Conservation (phyloP, 2,797 vertebrate genomes). For the Iguana delicatissima region DNA sequence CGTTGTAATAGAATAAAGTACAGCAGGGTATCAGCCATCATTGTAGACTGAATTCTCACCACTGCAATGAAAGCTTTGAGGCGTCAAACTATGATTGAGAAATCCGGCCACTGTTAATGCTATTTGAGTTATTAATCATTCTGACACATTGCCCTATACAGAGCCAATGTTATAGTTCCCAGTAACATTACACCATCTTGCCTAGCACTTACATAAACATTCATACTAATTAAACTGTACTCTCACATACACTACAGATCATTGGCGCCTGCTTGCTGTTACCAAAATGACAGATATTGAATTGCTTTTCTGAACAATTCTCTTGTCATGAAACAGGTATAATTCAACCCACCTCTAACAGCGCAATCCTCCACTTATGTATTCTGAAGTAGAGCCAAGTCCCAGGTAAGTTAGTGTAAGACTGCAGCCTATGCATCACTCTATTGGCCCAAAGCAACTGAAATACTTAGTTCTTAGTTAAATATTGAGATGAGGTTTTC, state of each 20-base stretch:
- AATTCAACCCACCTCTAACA: not conserved
- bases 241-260: not conserved
- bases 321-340: not conserved
- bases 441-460: slow-evolving; percentile 13
- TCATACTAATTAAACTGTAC: slow-evolving; percentile 27
- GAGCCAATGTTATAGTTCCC: slow-evolving; percentile 24
- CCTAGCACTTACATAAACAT: not conserved
- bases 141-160: slow-evolving; percentile 25
- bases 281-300: not conserved
- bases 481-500: accelerated
- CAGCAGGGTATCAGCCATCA: not conserved
- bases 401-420: not conserved
- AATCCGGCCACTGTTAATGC: not conserved
- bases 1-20: not conserved
- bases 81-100: slow-evolving; percentile 6
- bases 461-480: not conserved
- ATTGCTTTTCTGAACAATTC: slow-evolving; percentile 31
- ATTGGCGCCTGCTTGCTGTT: not conserved
- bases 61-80: not conserved
- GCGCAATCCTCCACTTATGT: not conserved
- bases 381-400: not conserved
- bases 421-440: not conserved
- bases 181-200: not conserved
- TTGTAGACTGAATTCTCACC: not conserved
- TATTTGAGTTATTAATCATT: slow-evolving; percentile 39